Evolutionary conservation across 2,113 vertebrate species (phyloP), one percentile per base, ranked within the genome.

Genomic region (Falcunculus frontatus): DNA sequence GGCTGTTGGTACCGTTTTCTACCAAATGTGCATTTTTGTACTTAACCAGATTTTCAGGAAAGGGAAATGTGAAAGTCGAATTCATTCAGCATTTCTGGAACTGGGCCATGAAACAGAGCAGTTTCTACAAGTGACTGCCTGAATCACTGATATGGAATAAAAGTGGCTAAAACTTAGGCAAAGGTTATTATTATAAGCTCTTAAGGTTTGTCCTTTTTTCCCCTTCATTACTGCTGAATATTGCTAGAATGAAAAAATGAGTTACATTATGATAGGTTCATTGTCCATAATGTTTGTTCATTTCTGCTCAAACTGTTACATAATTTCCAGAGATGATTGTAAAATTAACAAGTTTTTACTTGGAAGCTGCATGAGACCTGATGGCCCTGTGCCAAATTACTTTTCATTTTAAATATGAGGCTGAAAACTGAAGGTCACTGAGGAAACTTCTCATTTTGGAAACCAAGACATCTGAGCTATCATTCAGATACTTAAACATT

Each of bases 241-340:
- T 88, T 84, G 33, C 72, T 88, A 49, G 82, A 92, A 81, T 60
- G 72, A 88, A 94, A 86, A 94, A 94, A 74, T 52, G 63, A 92
- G 93, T 96, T 95, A 60, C 72, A 72, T 92, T 92, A 90, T 86
- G 92, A 88, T 93, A n/a, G 82, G 67, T 96, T 95, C 94, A 70
- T 39, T n/a, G 35, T 90, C 79, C 52, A 74, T 96, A 93, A 95
- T 93, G 64, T 96, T 97, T 96, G 82, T 94, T 95, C 75, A 88
- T 88, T 96, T 93, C 92, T 91, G 68, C 85, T 96, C 89, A 93
- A 72, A 90, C 90, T 94, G 75, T 80, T 95, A 67, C 27, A 80
- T 91, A 84, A 90, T 96, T 97, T 95, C 85, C 88, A 96, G 82
- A 47, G 95, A 41, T 64, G 93, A 94, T 88, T 88, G 90, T 94